Evolutionary conservation across 92 coral and sea anemone genomes (phyloP).

Genomic region (Porites rus): DNA sequence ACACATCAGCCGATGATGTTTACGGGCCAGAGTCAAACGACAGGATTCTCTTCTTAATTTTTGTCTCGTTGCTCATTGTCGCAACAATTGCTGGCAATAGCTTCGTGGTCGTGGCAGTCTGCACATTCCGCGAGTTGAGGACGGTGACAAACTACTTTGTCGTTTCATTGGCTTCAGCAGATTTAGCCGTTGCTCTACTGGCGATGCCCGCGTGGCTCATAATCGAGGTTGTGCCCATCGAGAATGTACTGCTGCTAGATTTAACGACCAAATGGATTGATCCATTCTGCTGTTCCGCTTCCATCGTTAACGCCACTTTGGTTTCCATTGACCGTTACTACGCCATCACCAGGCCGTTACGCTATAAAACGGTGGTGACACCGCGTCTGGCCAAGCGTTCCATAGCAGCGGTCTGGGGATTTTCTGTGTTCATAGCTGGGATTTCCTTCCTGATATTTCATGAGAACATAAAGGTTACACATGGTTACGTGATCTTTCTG

Average conservation of each 20-base stretch:
- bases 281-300: constrained; percentile 81
- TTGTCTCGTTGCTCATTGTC: constrained; percentile 67
- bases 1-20: constrained; percentile 4
- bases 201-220: constrained; percentile 88
- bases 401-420: constrained; percentile 75
- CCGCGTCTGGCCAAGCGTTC: constrained; percentile 78
- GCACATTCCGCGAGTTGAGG: constrained; percentile 83
- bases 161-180: constrained; percentile 83
- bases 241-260: constrained; percentile 46
- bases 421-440: constrained; percentile 62
- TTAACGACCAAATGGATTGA: constrained; percentile 83
- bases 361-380: constrained; percentile 81
- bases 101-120: constrained; percentile 81
- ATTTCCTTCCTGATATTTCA: constrained; percentile 78
- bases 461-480: constrained; percentile 30
- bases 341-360: constrained; percentile 80
- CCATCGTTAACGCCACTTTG: constrained; percentile 81
- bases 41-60: constrained; percentile 50
- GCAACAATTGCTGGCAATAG: constrained; percentile 79
- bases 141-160: constrained; percentile 90
- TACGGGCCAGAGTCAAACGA: constrained; percentile 11
- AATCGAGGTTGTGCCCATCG: constrained; percentile 41
- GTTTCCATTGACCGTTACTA: constrained; percentile 87
- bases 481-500: constrained; percentile 69
- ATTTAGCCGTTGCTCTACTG: constrained; percentile 78